Base-by-base conservation (phyloP, 2,888 invertebrate genomes). In the Drosophila anceps region DNA sequence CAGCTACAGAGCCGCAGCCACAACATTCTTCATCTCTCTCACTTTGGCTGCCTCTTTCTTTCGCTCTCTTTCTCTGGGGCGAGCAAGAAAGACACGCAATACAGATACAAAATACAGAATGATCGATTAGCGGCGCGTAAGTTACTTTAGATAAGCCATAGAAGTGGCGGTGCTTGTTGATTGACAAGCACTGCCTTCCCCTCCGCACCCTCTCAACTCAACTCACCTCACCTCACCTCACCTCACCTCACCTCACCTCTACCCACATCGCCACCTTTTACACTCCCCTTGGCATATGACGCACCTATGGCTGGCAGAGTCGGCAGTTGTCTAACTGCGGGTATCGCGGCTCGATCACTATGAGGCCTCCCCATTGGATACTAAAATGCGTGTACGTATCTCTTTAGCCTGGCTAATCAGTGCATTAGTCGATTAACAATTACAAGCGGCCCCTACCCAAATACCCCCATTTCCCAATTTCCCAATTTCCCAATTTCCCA, bases 111-210 rank as follows among this genome's bases (percentile, higher is more conserved):
- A 63, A 69, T 70, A 76, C 58, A 67, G 51, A 75, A 79, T 80
- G 82, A 80, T 80, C 80, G 80, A 80, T 80, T 82, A 80, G 82
- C 69, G 66, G 76, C 71, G 79, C 71, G 79, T 78, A 78, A 66
- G 74, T 74, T 75, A 69, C 76, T 79, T 78, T 78, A 82, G 80
- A 80, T 80, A 80, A 79, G 80, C 69, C 79, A 82, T 78, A 75
- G 66, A 82, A 82, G 82, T 79, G 80, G 82, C 79, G 79, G 50
- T 82, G 79, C 67, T 51, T 72, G 82, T 68, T 80, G 80, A 80
- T 80, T 80, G 80, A 82, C 80, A 79, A 69, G 79, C 69, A 60
- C 55, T 41, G 46, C 46, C 44, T n/a, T n/a, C 9, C 31, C 0
- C 20, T 39, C 0, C 4, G 2, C 18, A 7, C 8, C 27, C 4